Percentiles rank a stretch among this genome's conserved stretches.
These are phyloP conservation scores for Diplosoma virens DNA, from an alignment of 23 tunicate genomes.

Conservation along the genomic window DNA sequence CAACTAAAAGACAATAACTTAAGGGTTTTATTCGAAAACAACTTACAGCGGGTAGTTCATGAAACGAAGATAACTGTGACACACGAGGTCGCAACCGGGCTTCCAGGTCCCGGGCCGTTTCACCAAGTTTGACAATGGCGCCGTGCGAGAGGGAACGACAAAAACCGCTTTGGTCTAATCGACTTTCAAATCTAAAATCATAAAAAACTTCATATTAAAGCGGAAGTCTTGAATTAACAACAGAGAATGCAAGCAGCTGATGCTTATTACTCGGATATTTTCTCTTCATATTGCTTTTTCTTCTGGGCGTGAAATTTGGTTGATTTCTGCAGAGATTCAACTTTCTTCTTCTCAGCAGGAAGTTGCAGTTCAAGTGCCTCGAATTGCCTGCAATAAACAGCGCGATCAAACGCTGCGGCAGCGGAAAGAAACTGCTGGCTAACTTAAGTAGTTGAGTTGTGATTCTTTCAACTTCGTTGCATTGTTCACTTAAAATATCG, in stretches of 20 bases:
- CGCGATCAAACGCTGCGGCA: not conserved
- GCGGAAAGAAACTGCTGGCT: not conserved
- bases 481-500: not conserved
- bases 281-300: conserved; percentile 24
- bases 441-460: not conserved
- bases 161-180: not conserved
- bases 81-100: not conserved
- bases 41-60: conserved; percentile 26
- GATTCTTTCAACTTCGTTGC: not conserved
- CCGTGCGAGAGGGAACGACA: not conserved
- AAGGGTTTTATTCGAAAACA: too few relatives aligned
- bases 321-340: conserved; percentile 23
- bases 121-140: conserved; percentile 3
- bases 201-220: not conserved
- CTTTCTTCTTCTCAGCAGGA: conserved; percentile 26
- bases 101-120: conserved; percentile 3
- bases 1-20: too few relatives aligned
- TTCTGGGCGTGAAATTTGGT: conserved; percentile 19
- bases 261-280: conserved; percentile 4
- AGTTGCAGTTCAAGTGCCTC: conserved; percentile 12
- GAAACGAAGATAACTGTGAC: conserved; percentile 21
- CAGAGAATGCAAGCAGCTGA: not conserved
- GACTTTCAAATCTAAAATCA: conserved; percentile 14
- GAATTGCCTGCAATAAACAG: conserved; percentile 24
- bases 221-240: not conserved